Evolutionary conservation across 2,113 vertebrate species (phyloP), one percentile per base, ranked within the genome.

Genomic region (Morone saxatilis): DNA sequence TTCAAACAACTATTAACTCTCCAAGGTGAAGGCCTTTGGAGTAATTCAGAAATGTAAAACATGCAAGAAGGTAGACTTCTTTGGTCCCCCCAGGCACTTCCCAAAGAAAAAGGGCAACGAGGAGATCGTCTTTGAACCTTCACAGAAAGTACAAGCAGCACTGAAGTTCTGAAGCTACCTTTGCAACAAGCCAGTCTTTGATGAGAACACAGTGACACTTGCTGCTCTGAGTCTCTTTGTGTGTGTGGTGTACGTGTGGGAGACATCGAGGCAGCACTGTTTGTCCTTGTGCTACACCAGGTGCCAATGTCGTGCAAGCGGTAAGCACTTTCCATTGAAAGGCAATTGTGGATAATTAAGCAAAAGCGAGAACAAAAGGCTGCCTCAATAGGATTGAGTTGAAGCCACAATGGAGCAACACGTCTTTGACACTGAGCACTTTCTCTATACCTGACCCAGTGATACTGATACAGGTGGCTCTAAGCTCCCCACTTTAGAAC

Each of bases 371-470:
- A 54, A 91, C 83, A 93, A 86, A 91, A 91, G 76, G 57, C 86
- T 56, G 53, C 62, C 41, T 87, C 70, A 85, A 79, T 60, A 66
- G 86, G 73, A 81, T 36, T 66, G 84, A 84, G 71, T 43, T 60
- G 60, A 83, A 59, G 53, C 80, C 68, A 92, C 92, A 90, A 89
- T 88, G 63, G 76, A 86, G 77, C 53, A 90, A 88, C 84, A 79
- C 69, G 76, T 73, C 83, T 86, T 78, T 93, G 91, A 93, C 91
- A 94, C 76, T 0, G 60, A 90, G 72, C 89, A 92, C 92, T 94
- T 93, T 94, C 93, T 87, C 92, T 86, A 38, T 56, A 73, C 73
- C 77, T 83, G 83, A 86, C 79, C 71, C 59, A 48, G 74, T 91
- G 91, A 91, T 74, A 93, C 71, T 71, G 92, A 93, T 90, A 89